These are phyloP conservation scores for Scyliorhinus canicula DNA, from an alignment of 2,797 vertebrate genomes.

Conservation along the genomic window DNA sequence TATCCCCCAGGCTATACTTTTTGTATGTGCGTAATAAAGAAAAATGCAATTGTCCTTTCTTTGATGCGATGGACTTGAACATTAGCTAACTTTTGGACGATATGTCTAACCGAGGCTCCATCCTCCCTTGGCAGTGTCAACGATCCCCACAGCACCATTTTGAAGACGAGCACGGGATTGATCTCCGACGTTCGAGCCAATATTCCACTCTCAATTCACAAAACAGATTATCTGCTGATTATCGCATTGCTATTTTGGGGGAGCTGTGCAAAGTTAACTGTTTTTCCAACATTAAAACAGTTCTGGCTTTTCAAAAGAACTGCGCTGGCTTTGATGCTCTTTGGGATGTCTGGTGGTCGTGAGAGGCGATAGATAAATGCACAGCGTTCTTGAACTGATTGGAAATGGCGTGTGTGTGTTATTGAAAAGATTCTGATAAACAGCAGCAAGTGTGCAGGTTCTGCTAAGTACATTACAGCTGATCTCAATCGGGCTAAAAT, in stretches of 20 bases:
- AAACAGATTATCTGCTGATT: neutral
- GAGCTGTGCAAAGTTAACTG: neutral
- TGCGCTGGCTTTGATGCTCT: neutral
- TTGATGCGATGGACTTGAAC: neutral
- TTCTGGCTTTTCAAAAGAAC: neutral
- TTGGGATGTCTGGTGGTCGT: neutral
- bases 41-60: constrained; percentile 8
- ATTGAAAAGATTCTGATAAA: neutral
- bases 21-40: neutral
- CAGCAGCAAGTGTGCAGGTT: too few relatives aligned
- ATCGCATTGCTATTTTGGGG: neutral
- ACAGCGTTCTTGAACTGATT: neutral
- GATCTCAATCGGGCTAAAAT: neutral
- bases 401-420: neutral
- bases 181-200: neutral
- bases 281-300: neutral
- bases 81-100: neutral
- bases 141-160: too few relatives aligned
- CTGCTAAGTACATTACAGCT: neutral
- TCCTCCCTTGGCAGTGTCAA: neutral
- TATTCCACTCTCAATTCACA: neutral
- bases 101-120: neutral
- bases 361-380: neutral
- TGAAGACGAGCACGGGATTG: neutral
- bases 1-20: constrained; percentile 12